phyloP scores from a whole-genome alignment of 2,888 invertebrate species.

The Rhodophaea formosa region DNA sequence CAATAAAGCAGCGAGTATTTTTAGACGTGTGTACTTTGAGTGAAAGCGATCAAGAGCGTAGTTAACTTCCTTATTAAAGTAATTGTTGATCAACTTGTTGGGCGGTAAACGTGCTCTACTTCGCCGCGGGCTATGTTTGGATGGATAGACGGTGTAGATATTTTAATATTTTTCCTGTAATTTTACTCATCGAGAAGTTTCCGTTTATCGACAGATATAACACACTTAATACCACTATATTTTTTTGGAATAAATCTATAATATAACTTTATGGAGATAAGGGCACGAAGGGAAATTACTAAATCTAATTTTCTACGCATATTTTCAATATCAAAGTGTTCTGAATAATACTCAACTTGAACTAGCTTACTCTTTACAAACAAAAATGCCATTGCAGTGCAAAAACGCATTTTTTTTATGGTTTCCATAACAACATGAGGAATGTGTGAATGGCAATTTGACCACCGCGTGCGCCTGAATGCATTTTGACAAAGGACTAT shows the following conservation, averaged over 20 bases:
- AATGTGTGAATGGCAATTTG: neutral
- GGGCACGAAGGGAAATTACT: too few relatives aligned
- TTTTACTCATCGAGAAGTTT: neutral
- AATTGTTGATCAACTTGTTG: constrained; percentile 12
- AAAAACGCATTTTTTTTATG: neutral
- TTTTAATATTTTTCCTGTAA: neutral
- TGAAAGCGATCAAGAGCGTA: constrained; percentile 13
- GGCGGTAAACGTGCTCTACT: constrained; percentile 4
- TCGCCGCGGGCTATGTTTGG: neutral
- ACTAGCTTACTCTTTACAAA: neutral
- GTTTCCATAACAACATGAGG: neutral
- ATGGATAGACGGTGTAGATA: neutral
- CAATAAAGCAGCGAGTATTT: constrained; percentile 7
- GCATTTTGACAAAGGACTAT: neutral
- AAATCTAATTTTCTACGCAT: too few relatives aligned
- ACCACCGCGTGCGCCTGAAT: constrained; percentile 3
- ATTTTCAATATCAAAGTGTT: too few relatives aligned
- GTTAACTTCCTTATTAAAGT: constrained; percentile 15
- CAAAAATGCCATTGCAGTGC: neutral
- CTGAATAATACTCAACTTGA: too few relatives aligned
- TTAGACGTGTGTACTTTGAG: constrained; percentile 2
- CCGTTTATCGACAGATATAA: too few relatives aligned
- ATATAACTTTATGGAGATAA: too few relatives aligned
- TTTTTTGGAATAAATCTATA: too few relatives aligned
- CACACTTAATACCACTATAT: too few relatives aligned